Evolutionary conservation across 2,113 vertebrate genomes (phyloP).

Genomic region (Limnothrissa miodon): DNA sequence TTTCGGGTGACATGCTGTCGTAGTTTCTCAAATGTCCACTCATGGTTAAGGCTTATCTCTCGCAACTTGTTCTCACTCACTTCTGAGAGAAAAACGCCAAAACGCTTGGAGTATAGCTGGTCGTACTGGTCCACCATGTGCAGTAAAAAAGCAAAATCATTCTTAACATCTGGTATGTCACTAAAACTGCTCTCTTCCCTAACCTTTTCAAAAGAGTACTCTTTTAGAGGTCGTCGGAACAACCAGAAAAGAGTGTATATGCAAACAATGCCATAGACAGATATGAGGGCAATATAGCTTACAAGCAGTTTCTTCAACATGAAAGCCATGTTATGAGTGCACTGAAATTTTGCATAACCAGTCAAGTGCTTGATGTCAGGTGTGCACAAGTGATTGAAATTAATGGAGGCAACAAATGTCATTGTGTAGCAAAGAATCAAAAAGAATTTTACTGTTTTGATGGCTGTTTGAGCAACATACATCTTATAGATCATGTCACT

Average conservation of each 20-base stretch:
- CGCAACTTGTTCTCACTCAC: conserved; percentile 97
- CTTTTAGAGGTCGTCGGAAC: conserved; percentile 91
- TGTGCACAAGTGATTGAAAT: conserved; percentile 87
- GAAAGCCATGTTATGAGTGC: conserved; percentile 98
- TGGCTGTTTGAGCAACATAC: conserved; percentile 91
- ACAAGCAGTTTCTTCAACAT: conserved; percentile 95
- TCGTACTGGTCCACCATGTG: conserved; percentile 99
- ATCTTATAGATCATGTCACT: conserved; percentile 96
- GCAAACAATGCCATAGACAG: conserved; percentile 91
- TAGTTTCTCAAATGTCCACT: conserved; percentile 96
- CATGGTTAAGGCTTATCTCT: conserved; percentile 93
- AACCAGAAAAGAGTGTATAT: conserved; percentile 97
- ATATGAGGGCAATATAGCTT: conserved; percentile 96
- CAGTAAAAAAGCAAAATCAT: conserved; percentile 96
- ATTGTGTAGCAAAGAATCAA: conserved; percentile 94
- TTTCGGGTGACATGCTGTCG: conserved; percentile 92
- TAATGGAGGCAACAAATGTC: conserved; percentile 91
- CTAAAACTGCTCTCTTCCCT: conserved; percentile 97
- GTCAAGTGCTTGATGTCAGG: conserved; percentile 92
- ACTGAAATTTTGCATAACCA: conserved; percentile 87
- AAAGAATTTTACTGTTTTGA: conserved; percentile 97
- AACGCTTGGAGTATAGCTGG: conserved; percentile 94
- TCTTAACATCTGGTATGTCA: conserved; percentile 97
- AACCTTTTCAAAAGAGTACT: conserved; percentile 97
- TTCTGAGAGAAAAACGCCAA: conserved; percentile 94